Base-by-base conservation (phyloP, 2,797 vertebrate genomes). In the Argyrosomus regius region DNA sequence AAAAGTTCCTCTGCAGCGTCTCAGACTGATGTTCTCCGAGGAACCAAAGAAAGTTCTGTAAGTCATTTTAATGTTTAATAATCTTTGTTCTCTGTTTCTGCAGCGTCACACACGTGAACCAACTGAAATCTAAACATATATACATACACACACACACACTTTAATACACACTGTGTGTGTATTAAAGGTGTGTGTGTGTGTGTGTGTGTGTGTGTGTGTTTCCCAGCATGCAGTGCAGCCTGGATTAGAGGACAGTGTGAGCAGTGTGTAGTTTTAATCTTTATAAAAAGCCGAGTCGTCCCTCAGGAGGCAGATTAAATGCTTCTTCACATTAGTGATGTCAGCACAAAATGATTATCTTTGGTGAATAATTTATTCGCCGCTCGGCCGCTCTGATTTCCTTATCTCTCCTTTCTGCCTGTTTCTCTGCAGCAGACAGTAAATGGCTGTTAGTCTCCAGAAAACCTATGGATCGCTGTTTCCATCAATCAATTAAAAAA, bases 401-500 rank as follows among this genome's bases (percentile, higher is more conserved):
- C 96, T 96, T 96, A 96, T 96, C 96, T 95, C 89, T 35, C 91
- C 89, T 96, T 93, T 97, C 96, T 96, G 95, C 95, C 95, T 96
- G 96, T 96, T 92, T 96, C 95, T 96, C 88, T 83, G 95, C 95
- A 93, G 95, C 89, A 93, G 94, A 95, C 96, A 94, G 96, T 96
- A 97, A 98, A 97, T 94, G 96, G 96, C 96, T 96, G 96, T 96
- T 96, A 96, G 96, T 96, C 96, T 96, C 96, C 88, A 74, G 94
- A 96, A 97, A 95, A 96, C 94, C 95, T 95, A 96, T 94, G 89
- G 95, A 95, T 96, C 96, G 96, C 96, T 93, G 94, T 97, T 97
- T 96, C 97, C 97, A 98, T 99, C 97, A 97, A 99, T 99, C 97
- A 98, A 98, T 99, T 99, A 98, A 98, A 99, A 99, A 99, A 98